Base-by-base conservation (phyloP, 1,140 invertebrate species). In the Steinernema khuongi region DNA sequence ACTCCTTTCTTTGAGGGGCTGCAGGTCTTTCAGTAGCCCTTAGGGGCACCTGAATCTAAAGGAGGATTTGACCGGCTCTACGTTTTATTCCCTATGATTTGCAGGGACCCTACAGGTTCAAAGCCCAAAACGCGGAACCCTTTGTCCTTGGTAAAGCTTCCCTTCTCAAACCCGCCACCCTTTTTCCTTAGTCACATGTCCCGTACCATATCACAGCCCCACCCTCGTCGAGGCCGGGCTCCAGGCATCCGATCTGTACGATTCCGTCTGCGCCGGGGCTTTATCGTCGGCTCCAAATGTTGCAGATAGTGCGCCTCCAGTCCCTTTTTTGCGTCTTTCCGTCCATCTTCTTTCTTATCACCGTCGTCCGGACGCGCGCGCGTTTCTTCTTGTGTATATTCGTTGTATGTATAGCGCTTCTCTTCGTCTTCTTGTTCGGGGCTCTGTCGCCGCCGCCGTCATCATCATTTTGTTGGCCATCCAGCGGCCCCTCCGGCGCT, bases 381-480 rank as follows among this genome's bases (percentile, higher is more conserved):
- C 50, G 50, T 26, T 41, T 41, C 36, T 60, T 60, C 50, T 60
- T 60, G 50, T 60, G 50, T 60, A 60, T 60, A 60, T 60, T 60
- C 50, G 50, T 11, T 11, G 50, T 60, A 60, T 60, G 50, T 60
- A 60, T 60, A 60, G 50, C 50, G 4, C 50, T 60, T 60, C 50
- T 60, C 50, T 60, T 60, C 50, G 14, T 60, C 22, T 26, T 7
- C 50, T 60, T 41, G 7, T 41, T 41, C 36, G 7, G 7, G 7
- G 7, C n/a, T 7, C 36, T 41, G 36, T 41, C 36, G 36, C 50
- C 19, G 50, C 19, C 50, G 22, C 50, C 50, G 50, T 22, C 50
- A 22, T 22, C 50, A 60, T 60, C 50, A 60, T 60, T 60, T 60
- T 60, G 50, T 60, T 60, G 50, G 50, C 50, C 50, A 60, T 60